Percentiles rank a stretch among this genome's conserved stretches.
Evolutionary conservation across 1,140 invertebrate genomes (phyloP).

Genomic region (Rhyacophila brunnea): DNA sequence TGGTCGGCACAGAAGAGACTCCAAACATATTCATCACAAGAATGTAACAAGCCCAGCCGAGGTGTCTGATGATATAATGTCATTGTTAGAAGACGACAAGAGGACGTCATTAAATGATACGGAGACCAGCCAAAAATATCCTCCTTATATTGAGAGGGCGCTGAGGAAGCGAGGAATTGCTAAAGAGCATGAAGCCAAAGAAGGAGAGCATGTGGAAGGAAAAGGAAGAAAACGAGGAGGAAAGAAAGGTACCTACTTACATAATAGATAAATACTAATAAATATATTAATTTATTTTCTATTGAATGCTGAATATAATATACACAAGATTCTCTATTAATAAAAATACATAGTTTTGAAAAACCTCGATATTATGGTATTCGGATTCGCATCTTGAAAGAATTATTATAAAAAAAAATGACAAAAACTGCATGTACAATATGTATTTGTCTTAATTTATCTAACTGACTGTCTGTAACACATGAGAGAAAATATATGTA

Average conservation of each 20-base stretch:
- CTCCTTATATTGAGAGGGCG: constrained; percentile 33
- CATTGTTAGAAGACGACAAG: constrained; percentile 26
- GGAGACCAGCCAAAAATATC: constrained; percentile 31
- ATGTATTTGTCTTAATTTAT: no score
- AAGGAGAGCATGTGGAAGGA: constrained; percentile 51
- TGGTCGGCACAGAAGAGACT: constrained; percentile 46
- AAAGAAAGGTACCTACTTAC: constrained; percentile 22
- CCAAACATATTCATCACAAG: constrained; percentile 31
- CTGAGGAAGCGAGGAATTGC: constrained; percentile 25
- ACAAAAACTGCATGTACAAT: no score
- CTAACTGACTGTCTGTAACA: no score
- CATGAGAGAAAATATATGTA: no score
- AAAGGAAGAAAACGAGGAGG: constrained; percentile 49
- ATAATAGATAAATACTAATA: no score
- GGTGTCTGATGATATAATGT: constrained; percentile 23
- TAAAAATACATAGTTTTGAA: no score
- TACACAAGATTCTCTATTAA: no score
- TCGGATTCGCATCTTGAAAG: no score
- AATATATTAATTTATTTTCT: no score
- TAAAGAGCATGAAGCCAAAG: constrained; percentile 40
- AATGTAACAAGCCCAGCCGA: constrained; percentile 22
- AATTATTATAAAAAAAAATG: no score
- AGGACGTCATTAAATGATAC: constrained; percentile 20
- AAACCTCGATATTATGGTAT: no score
- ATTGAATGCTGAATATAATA: no score